A percentile compares a stretch with the other conserved stretches of the same genome.
These are phyloP conservation scores for Pyrrhosoma nymphula DNA, from an alignment of 2,888 invertebrate species.

Conservation along the genomic window DNA sequence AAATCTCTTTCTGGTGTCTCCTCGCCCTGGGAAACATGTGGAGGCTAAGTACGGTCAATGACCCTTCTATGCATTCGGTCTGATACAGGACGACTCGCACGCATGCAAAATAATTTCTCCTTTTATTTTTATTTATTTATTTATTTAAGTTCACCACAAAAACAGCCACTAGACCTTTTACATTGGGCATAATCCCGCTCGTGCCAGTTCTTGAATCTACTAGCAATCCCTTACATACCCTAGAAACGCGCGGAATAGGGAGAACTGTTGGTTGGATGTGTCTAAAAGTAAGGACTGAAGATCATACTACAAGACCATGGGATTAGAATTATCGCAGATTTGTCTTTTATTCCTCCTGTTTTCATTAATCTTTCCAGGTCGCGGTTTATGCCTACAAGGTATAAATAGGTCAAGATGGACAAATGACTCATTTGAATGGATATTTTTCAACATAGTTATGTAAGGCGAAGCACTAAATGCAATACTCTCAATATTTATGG, in stretches of 20 bases:
- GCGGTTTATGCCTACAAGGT: no score
- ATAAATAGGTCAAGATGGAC: no score
- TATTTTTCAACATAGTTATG: no score
- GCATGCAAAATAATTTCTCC: background rate
- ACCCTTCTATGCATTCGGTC: background rate
- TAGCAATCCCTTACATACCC: background rate
- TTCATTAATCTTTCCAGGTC: no score
- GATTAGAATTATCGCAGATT: background rate
- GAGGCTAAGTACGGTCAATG: conserved; percentile 59
- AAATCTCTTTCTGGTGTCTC: background rate
- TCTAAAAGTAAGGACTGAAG: background rate
- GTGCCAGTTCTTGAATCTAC: background rate
- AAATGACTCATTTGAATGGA: no score
- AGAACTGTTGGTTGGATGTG: no score
- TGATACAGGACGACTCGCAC: background rate
- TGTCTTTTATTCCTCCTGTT: background rate
- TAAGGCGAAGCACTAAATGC: no score
- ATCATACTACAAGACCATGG: background rate
- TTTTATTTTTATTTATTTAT: no score
- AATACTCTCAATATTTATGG: no score
- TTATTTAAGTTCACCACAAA: no score
- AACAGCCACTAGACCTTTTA: no score
- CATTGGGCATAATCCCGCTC: no score
- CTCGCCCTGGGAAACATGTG: conserved; percentile 42
- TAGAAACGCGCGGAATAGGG: background rate